These are phyloP conservation scores for Conistra vaccinii DNA, from an alignment of 2,888 invertebrate genomes.

Conservation along the genomic window DNA sequence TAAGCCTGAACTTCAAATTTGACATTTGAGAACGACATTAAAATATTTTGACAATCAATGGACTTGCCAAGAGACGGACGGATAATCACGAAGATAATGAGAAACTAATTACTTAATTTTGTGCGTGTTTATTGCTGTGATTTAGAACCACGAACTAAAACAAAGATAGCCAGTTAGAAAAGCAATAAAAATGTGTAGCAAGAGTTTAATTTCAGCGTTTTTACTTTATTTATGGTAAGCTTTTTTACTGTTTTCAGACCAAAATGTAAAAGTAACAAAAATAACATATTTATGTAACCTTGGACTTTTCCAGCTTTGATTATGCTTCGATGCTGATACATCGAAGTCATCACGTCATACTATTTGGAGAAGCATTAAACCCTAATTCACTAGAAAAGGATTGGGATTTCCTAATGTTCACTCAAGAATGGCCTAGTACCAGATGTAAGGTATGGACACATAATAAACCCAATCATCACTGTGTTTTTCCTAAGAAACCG, in stretches of 20 bases:
- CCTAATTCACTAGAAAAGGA: slow-evolving; percentile 73
- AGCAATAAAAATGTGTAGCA: slow-evolving; percentile 46
- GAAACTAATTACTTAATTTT: slow-evolving; percentile 1
- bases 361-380: slow-evolving; percentile 1
- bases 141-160: background rate
- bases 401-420: slow-evolving; percentile 95
- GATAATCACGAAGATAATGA: slow-evolving; percentile 6
- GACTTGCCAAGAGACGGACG: background rate
- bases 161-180: background rate
- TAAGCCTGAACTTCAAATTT: slow-evolving; percentile 4
- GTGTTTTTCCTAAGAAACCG: slow-evolving; percentile 91
- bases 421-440: slow-evolving; percentile 67
- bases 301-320: slow-evolving; percentile 62
- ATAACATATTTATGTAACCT: slow-evolving; percentile 29
- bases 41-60: slow-evolving; percentile 27
- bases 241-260: background rate
- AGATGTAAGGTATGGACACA: slow-evolving; percentile 93
- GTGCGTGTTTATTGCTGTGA: background rate
- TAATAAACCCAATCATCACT: slow-evolving; percentile 89
- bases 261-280: slow-evolving; percentile 20
- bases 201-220: slow-evolving; percentile 40
- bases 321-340: slow-evolving; percentile 39
- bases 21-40: background rate
- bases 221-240: slow-evolving; percentile 61
- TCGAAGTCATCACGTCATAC: slow-evolving; percentile 23